phyloP scores from a whole-genome alignment of 2,888 invertebrate genomes.

The Limnephilus rhombicus region DNA sequence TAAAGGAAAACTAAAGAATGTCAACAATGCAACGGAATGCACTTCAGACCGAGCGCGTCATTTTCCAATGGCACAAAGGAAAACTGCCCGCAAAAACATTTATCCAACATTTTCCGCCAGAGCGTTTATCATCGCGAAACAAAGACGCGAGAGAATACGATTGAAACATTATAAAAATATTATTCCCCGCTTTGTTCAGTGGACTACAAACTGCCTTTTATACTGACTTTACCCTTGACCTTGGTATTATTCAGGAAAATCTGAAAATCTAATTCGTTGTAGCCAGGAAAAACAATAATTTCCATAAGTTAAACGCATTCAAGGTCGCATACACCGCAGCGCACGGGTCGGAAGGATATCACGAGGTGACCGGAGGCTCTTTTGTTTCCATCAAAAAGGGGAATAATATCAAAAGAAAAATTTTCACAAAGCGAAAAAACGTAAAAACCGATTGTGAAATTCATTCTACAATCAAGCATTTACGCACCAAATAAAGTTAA shows the following conservation, averaged over 20 bases:
- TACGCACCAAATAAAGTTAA: not conserved
- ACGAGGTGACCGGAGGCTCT: not conserved
- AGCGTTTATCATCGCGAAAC: not conserved
- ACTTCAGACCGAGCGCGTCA: not conserved
- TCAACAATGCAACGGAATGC: not conserved
- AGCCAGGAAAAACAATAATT: slow-evolving; percentile 42
- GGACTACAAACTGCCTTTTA: slow-evolving; percentile 9
- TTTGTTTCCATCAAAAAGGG: not conserved
- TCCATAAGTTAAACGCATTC: slow-evolving; percentile 37
- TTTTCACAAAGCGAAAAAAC: not conserved
- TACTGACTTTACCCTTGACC: slow-evolving; percentile 47
- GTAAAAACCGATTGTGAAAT: not conserved
- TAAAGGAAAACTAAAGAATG: not conserved
- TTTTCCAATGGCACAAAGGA: not conserved
- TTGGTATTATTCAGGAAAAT: slow-evolving; percentile 47
- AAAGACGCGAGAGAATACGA: not conserved
- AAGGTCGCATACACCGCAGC: slow-evolving; percentile 22
- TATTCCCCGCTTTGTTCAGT: not conserved
- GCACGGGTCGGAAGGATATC: not conserved
- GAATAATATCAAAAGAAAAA: not conserved
- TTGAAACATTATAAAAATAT: not conserved
- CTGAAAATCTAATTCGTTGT: slow-evolving; percentile 48
- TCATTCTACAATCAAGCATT: not conserved
- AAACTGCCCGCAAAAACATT: not conserved
- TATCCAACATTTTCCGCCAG: not conserved